A percentile compares a stretch with the other conserved stretches of the same genome.
Conservation (phyloP, 2,113 vertebrate genomes). For the Rana temporaria region DNA sequence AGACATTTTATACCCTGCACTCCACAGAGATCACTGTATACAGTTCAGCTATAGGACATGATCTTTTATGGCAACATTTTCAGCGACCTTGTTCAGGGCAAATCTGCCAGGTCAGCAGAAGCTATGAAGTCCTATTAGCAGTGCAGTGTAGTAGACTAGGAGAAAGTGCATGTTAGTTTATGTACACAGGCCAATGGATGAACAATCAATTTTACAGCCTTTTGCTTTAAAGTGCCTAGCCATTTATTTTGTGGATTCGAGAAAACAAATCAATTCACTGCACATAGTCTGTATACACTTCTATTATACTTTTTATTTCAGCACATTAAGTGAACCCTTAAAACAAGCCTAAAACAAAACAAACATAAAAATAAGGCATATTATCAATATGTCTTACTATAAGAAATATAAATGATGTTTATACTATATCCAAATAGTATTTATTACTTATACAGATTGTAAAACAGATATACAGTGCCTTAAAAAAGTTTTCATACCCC, state of each 20-base stretch:
- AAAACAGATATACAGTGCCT: too few relatives aligned
- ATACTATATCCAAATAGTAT: too few relatives aligned
- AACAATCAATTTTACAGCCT: constrained; percentile 47
- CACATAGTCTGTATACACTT: constrained; percentile 33
- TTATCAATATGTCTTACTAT: background rate
- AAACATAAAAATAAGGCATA: background rate
- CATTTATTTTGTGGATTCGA: constrained; percentile 40
- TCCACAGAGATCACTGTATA: background rate
- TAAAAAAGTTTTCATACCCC: too few relatives aligned
- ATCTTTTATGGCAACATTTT: constrained; percentile 38
- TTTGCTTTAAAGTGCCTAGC: constrained; percentile 46
- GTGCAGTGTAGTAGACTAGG: constrained; percentile 34
- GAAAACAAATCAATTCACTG: constrained; percentile 43
- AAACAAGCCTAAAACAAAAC: background rate
- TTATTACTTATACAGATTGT: too few relatives aligned
- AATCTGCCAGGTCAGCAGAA: constrained; percentile 29
- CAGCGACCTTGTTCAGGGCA: constrained; percentile 27
- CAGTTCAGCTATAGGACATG: constrained; percentile 30
- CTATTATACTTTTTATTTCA: constrained; percentile 31
- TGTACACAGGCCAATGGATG: constrained; percentile 43
- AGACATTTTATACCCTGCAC: constrained; percentile 34
- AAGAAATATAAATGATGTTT: background rate
- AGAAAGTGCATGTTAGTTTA: constrained; percentile 45
- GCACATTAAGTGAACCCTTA: constrained; percentile 30
- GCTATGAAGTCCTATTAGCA: constrained; percentile 20